Evolutionary conservation across 2,888 invertebrate species (phyloP).

Genomic region (Conops quadrifasciatus): DNA sequence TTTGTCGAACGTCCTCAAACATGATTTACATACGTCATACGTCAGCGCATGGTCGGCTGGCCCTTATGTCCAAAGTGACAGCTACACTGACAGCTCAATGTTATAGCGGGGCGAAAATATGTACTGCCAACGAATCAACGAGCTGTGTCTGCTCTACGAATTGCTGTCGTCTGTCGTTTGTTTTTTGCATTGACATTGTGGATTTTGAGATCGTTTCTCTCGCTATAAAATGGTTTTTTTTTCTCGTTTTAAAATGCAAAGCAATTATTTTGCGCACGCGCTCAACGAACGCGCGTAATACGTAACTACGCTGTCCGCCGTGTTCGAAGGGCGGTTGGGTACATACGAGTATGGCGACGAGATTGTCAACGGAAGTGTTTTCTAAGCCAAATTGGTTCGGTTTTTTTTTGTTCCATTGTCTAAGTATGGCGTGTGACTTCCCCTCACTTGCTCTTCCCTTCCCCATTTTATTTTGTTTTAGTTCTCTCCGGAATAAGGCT

Average conservation of each 20-base stretch:
- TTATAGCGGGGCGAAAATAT: not conserved
- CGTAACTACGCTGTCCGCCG: slow-evolving; percentile 41
- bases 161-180: too few species aligned
- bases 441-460: not conserved
- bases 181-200: too few species aligned
- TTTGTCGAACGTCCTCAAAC: not conserved
- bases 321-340: slow-evolving; percentile 11
- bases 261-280: slow-evolving; percentile 20
- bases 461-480: not conserved
- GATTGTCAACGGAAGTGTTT: slow-evolving; percentile 59
- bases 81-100: slow-evolving; percentile 20
- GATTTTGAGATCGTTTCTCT: too few species aligned
- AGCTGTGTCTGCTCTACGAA: not conserved
- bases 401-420: slow-evolving; percentile 54
- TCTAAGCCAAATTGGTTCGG: slow-evolving; percentile 46
- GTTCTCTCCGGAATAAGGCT: not conserved
- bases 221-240: not conserved
- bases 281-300: not conserved
- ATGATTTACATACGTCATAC: too few species aligned
- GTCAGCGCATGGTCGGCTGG: not conserved
- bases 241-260: too few species aligned
- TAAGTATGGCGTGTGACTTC: slow-evolving; percentile 40
- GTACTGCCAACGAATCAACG: not conserved
- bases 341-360: too few species aligned
- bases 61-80: slow-evolving; percentile 13